Conservation (phyloP, 2,888 invertebrate genomes). For the Campaea margaritaria region DNA sequence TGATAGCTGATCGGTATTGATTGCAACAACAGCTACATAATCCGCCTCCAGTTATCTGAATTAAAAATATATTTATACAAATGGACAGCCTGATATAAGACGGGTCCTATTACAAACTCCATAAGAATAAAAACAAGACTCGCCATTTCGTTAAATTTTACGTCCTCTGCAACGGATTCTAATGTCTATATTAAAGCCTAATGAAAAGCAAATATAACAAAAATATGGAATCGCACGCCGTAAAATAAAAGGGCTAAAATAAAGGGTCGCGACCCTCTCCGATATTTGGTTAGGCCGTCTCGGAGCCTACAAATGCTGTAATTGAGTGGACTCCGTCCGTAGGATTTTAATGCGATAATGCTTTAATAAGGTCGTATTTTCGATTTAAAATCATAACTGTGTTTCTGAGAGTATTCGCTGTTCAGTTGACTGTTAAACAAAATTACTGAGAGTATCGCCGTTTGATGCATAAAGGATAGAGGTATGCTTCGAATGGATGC, state of each 20-base stretch:
- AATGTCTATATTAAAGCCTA: constrained; percentile 33
- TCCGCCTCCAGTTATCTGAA: too few species aligned
- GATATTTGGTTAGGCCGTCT: constrained; percentile 39
- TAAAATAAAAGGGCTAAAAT: constrained; percentile 38
- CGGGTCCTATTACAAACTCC: too few species aligned
- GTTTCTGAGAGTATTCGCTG: background rate
- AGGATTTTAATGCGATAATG: constrained; percentile 32
- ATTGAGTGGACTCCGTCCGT: constrained; percentile 28
- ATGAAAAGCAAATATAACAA: constrained; percentile 42
- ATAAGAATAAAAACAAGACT: too few species aligned
- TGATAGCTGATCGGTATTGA: too few species aligned
- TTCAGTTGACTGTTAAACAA: too few species aligned
- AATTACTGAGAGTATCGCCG: too few species aligned
- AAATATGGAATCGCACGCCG: constrained; percentile 32
- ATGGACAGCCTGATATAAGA: too few species aligned
- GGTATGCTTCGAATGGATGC: too few species aligned
- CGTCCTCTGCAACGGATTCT: constrained; percentile 9
- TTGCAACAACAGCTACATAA: too few species aligned
- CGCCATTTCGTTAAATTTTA: background rate
- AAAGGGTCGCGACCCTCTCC: constrained; percentile 21
- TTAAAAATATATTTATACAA: too few species aligned
- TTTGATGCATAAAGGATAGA: too few species aligned
- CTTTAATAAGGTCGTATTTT: constrained; percentile 16
- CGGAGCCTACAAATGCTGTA: constrained; percentile 22
- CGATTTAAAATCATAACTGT: constrained; percentile 12